phyloP scores from a whole-genome alignment of 2,797 vertebrate species.

The Gobionotothen gibberifrons region DNA sequence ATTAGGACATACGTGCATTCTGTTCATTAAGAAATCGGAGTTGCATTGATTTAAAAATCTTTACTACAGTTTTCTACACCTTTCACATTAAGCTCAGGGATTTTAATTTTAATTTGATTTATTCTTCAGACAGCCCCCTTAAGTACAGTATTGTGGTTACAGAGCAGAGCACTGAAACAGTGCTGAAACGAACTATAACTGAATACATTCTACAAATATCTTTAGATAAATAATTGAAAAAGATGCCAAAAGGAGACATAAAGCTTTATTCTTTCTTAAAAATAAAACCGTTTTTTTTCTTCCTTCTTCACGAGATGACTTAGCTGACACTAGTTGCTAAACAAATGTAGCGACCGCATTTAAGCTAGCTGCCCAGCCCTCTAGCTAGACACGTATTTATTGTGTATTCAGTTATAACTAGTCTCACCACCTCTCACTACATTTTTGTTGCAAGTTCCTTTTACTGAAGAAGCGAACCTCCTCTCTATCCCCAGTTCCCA shows the following conservation, averaged over 20 bases:
- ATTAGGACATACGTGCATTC: constrained; percentile 14
- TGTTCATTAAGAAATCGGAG: background rate
- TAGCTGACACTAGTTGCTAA: too few relatives aligned
- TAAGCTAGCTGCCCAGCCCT: background rate
- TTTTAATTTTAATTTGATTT: too few relatives aligned
- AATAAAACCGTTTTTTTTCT: too few relatives aligned
- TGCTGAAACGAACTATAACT: background rate
- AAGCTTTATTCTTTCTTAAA: too few relatives aligned
- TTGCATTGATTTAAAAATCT: background rate
- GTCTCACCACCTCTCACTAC: background rate
- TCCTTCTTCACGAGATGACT: too few relatives aligned
- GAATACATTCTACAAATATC: background rate
- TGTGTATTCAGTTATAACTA: background rate
- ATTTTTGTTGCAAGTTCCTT: too few relatives aligned
- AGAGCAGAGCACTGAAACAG: background rate
- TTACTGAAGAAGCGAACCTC: too few relatives aligned
- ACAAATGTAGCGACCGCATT: too few relatives aligned
- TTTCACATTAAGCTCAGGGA: too few relatives aligned
- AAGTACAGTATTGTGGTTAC: background rate
- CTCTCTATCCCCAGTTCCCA: too few relatives aligned
- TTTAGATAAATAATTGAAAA: too few relatives aligned
- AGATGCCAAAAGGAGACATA: too few relatives aligned
- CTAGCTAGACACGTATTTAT: background rate
- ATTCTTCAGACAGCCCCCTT: background rate
- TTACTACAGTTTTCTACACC: background rate